Base-by-base conservation (phyloP, 2,113 vertebrate genomes). In the Mormoops blainvillei region DNA sequence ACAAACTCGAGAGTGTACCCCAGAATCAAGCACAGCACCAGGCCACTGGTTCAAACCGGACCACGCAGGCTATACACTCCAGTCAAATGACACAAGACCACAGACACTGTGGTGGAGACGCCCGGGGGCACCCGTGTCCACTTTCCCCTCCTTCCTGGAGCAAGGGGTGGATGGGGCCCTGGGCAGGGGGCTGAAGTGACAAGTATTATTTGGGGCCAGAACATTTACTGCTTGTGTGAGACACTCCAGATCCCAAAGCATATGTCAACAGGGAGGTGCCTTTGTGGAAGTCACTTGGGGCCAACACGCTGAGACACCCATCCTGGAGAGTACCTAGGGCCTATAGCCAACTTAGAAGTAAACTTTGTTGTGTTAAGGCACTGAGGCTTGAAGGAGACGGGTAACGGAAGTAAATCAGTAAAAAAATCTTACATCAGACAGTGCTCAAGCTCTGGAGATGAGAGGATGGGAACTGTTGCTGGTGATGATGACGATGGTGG, bases 271-370 rank as follows among this genome's bases (percentile, higher is more conserved):
- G 7, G 19, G 45, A 58, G 63, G 31, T 2, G 16, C 45, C 45
- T 31, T 18, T 1, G 13, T 14, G n/a, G 85, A 73, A 65, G 45
- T 8, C 43, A 2, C 63, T 4, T 2, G 12, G 16, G 36, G 38
- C 41, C 18, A 3, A 2, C 45, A 45, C 9, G 2, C 48, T 31
- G 5, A 45, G 63, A 56, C 7, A 19, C 31, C 50, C n/a, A 43
- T 14, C 68, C 24, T 22, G n/a, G 43, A 16, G 52, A 26, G 38
- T 10, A n/a, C 9, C 2, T 24, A 18, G 19, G 31, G 1, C 54
- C 33, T 10, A 26, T 18, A 2, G 16, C 28, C 8, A 0, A 7
- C 20, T n/a, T 24, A 8, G 43, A 41, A n/a, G 41, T 13, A 2
- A 36, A 2, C 54, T n/a, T 38, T 41, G 43, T 28, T 1, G 10